Evolutionary conservation across 2,888 invertebrate genomes (phyloP).

Genomic region (Ectemnius lituratus): DNA sequence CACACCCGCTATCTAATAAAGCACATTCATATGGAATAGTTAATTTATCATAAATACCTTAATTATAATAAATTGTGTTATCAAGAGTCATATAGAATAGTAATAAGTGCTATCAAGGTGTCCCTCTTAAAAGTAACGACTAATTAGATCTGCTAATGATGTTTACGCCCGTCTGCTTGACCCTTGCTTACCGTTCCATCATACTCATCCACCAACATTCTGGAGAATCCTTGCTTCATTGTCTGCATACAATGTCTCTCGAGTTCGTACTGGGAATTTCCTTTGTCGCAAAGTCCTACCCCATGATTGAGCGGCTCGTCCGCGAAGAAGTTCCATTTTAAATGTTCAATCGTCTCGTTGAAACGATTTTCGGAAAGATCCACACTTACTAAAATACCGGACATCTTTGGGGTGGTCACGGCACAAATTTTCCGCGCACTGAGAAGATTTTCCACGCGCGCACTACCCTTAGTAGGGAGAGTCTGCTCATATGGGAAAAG

Average conservation of each 20-base stretch:
- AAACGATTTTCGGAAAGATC: constrained; percentile 79
- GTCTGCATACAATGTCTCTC: constrained; percentile 86
- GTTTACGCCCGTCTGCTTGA: neutral
- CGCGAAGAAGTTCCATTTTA: constrained; percentile 87
- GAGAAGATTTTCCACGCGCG: constrained; percentile 67
- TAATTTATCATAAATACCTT: constrained; percentile 30
- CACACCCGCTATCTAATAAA: constrained; percentile 86
- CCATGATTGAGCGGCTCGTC: constrained; percentile 91
- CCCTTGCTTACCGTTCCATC: constrained; percentile 80
- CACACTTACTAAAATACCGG: constrained; percentile 74
- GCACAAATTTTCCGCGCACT: constrained; percentile 63
- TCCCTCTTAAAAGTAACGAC: neutral
- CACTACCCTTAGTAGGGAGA: constrained; percentile 61
- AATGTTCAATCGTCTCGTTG: constrained; percentile 84
- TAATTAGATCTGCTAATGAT: neutral
- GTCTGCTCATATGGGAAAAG: constrained; percentile 61
- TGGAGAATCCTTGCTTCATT: constrained; percentile 86
- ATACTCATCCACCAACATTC: constrained; percentile 82
- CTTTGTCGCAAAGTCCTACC: constrained; percentile 85
- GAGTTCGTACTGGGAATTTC: constrained; percentile 85
- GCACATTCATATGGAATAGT: constrained; percentile 31
- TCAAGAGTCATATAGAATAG: constrained; percentile 1
- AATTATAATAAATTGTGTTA: constrained; percentile 3
- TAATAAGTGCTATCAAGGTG: neutral
- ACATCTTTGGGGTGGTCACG: constrained; percentile 66